Base-by-base conservation (phyloP, 2,797 vertebrate species). In the Hypotaenidia philippensis region DNA sequence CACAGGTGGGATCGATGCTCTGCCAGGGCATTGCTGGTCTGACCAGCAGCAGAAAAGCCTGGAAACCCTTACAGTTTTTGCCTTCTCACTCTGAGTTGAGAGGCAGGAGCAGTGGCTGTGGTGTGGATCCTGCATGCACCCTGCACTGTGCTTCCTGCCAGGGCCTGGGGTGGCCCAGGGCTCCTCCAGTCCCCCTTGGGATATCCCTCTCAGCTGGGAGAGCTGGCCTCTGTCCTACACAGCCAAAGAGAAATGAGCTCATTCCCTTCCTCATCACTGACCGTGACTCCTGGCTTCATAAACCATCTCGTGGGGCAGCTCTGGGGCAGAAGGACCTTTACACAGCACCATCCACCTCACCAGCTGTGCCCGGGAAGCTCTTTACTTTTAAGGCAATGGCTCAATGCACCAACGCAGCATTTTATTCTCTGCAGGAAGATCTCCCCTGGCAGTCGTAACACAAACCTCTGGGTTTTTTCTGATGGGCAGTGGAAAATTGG, bases 331-430 rank as follows among this genome's bases (percentile, higher is more conserved):
- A 70, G 15, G 12, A 26, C 38, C 32, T 88, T 49, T 32, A 17
- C 3, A 6, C 76, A 69, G 72, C 36, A 7, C 45, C 64, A 32
- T 53, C 25, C 41, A 40, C 1, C 8, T 29, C 5, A 0, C n/a
- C 6, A 10, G 45, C 20, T 27, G 61, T 14, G 4, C 31, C 63
- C 7, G 4, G 52, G 34, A 76, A 21, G 29, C 9, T 3, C 45
- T 87, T 45, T 57, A 40, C 55, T 44, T 26, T 11, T 47, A 23
- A 65, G 83, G 31, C 45, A 14, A 0, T 0, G 5, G 18, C 40
- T 1, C 2, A 13, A 9, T 2, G 1, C 29, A 13, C 10, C 1
- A 2, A 36, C 1, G 0, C 36, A 29, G 44, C 38, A 0, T 40
- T 57, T 45, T 44, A 44, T 45, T 45, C 45, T 21, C 19, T 45